A percentile compares a stretch with the other conserved stretches of the same genome.
Evolutionary conservation across 2,888 invertebrate species (phyloP).

Genomic region (Dastarcus helophoroides): DNA sequence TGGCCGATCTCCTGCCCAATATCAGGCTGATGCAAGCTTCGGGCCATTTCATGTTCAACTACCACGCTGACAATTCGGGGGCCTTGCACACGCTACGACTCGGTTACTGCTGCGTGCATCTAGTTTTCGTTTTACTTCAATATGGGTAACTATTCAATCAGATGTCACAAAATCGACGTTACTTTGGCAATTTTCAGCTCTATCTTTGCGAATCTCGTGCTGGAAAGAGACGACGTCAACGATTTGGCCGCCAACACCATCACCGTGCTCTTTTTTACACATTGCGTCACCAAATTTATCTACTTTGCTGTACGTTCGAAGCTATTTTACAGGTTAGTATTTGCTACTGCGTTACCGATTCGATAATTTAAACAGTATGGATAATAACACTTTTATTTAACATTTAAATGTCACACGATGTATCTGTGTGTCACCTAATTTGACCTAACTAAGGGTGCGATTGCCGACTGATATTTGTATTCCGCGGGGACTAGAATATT

Average conservation of each 20-base stretch:
- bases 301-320: constrained; percentile 66
- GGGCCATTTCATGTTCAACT: constrained; percentile 73
- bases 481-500: too few relatives aligned
- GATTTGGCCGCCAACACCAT: constrained; percentile 64
- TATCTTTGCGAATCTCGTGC: constrained; percentile 55
- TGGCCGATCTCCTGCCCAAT: constrained; percentile 75
- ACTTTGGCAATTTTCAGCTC: constrained; percentile 28
- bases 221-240: constrained; percentile 65
- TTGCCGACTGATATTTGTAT: too few relatives aligned
- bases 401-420: too few relatives aligned
- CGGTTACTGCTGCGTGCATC: constrained; percentile 47
- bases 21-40: constrained; percentile 65
- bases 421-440: too few relatives aligned
- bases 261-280: constrained; percentile 69
- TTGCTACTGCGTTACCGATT: too few relatives aligned
- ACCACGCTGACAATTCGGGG: constrained; percentile 48
- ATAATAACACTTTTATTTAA: too few relatives aligned
- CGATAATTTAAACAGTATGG: too few relatives aligned
- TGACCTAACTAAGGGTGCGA: too few relatives aligned
- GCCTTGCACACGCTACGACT: constrained; percentile 45
- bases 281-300: constrained; percentile 59
- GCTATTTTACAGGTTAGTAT: constrained; percentile 55
- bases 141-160: constrained; percentile 34
- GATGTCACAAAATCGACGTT: too few relatives aligned
- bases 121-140: constrained; percentile 51